Evolutionary conservation across 2,113 vertebrate species (phyloP).

Genomic region (Odocoileus virginianus): DNA sequence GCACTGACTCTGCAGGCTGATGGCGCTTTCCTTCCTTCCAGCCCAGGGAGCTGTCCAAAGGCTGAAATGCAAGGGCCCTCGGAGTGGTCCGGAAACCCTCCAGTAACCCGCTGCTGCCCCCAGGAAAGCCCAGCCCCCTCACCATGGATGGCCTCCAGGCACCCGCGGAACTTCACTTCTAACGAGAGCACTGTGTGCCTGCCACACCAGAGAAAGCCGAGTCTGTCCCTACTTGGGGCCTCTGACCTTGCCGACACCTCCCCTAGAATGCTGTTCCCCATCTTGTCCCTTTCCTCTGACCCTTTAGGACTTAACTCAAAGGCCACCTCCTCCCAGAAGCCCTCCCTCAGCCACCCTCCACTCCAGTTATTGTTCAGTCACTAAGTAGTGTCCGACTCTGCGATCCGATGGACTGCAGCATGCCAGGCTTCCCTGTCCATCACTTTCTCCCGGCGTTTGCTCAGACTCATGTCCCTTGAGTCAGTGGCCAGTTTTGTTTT

Average conservation of each 20-base stretch:
- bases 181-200: accelerated
- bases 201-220: background rate
- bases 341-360: background rate
- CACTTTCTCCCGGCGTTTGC: background rate
- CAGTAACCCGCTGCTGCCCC: background rate
- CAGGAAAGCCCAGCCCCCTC: background rate
- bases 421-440: background rate
- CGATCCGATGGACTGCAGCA: background rate
- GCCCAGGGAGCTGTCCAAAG: slow-evolving; percentile 59
- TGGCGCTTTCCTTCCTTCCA: accelerated
- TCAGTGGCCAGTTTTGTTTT: background rate
- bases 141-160: background rate
- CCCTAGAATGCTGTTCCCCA: background rate
- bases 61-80: slow-evolving; percentile 31
- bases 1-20: background rate
- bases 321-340: background rate
- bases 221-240: background rate
- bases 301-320: background rate
- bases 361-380: background rate
- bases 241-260: background rate
- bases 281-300: background rate
- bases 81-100: background rate
- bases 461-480: background rate
- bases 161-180: background rate
- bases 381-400: background rate